Conservation (phyloP, 1,140 invertebrate genomes). For the Marisa cornuarietis region DNA sequence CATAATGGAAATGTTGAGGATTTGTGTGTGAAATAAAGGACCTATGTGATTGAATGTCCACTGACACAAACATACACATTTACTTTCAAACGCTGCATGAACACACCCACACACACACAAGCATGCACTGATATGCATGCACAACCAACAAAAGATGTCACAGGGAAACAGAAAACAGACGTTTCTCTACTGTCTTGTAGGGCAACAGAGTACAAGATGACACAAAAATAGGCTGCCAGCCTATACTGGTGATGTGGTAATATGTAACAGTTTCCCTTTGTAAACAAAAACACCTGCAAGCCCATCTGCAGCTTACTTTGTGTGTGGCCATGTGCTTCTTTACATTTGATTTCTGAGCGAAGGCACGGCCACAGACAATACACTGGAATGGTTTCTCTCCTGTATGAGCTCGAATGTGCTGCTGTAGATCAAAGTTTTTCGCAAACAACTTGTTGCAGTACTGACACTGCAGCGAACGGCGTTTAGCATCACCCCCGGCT, state of each 20-base stretch:
- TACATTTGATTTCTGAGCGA: slow-evolving; percentile 93
- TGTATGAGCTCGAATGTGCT: slow-evolving; percentile 77
- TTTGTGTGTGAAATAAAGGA: no score
- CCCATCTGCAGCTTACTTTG: slow-evolving; percentile 59
- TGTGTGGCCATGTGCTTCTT: slow-evolving; percentile 98
- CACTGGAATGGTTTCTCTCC: slow-evolving; percentile 71
- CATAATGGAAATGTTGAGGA: no score
- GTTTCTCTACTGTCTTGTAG: no score
- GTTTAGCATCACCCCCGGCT: background rate
- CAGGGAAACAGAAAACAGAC: no score
- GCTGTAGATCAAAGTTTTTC: slow-evolving; percentile 77
- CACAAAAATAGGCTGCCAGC: background rate
- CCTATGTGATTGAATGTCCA: no score
- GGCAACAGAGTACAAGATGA: background rate
- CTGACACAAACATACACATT: no score
- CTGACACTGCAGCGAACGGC: slow-evolving; percentile 43
- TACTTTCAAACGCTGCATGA: no score
- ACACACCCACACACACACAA: no score
- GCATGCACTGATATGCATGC: no score
- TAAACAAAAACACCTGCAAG: background rate
- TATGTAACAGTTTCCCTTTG: background rate
- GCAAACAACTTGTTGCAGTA: slow-evolving; percentile 65
- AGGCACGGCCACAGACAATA: slow-evolving; percentile 69
- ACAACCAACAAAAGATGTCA: no score
- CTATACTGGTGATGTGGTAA: background rate